phyloP scores from a whole-genome alignment of 2,113 vertebrate species.

The Leuciscus idus region DNA sequence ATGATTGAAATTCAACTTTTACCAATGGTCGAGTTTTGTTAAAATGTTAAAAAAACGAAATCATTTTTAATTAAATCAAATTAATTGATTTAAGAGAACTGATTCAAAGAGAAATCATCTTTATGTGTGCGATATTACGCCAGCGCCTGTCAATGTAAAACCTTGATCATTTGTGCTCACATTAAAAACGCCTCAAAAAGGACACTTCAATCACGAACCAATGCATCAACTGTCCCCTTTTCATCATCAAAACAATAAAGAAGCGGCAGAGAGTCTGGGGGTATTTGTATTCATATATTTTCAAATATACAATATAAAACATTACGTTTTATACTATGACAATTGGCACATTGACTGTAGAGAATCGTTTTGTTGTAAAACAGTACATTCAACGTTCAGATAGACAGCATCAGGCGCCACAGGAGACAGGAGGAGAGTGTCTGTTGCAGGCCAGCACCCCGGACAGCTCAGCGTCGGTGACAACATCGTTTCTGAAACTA shows the following conservation, averaged over 20 bases:
- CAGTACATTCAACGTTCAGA: conserved; percentile 68
- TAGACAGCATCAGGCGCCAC: conserved; percentile 58
- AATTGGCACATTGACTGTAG: conserved; percentile 80
- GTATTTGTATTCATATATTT: conserved; percentile 66
- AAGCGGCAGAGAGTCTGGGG: conserved; percentile 36
- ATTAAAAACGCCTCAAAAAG: background rate
- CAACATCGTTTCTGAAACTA: conserved; percentile 52
- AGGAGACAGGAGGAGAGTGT: conserved; percentile 55
- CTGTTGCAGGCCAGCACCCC: conserved; percentile 69
- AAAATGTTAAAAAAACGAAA: background rate
- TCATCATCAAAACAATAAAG: conserved; percentile 27
- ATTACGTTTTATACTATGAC: conserved; percentile 75
- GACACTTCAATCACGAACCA: conserved; percentile 3
- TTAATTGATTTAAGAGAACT: no score
- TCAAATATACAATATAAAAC: conserved; percentile 78
- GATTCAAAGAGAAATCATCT: no score
- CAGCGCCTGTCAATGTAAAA: background rate
- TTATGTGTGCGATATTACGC: background rate
- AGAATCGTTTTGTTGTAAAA: conserved; percentile 61
- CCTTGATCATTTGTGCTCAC: background rate
- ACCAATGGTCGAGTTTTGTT: background rate
- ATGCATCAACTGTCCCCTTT: background rate
- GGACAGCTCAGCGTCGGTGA: conserved; percentile 66
- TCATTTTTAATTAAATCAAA: background rate
- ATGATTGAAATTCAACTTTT: background rate